A percentile compares a stretch with the other conserved stretches of the same genome.
These are phyloP conservation scores for Pteromalus puparum DNA, from an alignment of 1,140 invertebrate genomes.

Conservation along the genomic window DNA sequence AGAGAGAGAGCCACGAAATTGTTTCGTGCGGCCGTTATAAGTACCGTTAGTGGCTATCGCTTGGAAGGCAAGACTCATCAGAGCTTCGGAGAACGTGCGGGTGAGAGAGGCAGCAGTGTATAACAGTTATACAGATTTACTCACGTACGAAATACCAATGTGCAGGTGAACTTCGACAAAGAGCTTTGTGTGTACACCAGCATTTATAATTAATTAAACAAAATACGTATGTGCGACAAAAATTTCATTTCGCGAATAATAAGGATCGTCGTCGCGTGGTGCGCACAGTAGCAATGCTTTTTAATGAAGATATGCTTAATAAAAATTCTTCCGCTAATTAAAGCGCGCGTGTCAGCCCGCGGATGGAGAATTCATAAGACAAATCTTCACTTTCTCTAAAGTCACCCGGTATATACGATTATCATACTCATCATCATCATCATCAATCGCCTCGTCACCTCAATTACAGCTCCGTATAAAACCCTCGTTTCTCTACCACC, in stretches of 20 bases:
- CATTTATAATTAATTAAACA: no score
- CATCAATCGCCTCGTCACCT: not conserved
- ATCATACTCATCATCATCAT: not conserved
- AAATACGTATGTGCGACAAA: no score
- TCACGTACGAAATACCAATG: not conserved
- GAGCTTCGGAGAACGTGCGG: conserved; percentile 21
- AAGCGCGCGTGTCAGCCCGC: no score
- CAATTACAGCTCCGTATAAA: not conserved
- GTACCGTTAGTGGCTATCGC: conserved; percentile 61
- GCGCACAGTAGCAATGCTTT: not conserved
- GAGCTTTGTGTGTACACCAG: no score
- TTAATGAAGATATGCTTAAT: not conserved
- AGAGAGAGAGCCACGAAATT: conserved; percentile 52
- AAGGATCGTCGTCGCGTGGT: no score
- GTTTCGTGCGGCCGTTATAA: conserved; percentile 58
- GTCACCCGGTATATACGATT: no score
- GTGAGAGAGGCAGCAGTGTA: not conserved
- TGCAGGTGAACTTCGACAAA: not conserved
- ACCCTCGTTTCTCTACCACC: not conserved
- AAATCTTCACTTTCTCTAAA: not conserved
- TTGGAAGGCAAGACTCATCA: not conserved
- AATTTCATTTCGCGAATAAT: no score
- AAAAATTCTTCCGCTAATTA: not conserved
- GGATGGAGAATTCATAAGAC: not conserved
- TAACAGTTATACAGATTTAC: not conserved